Evolutionary conservation across 2,797 vertebrate species (phyloP).

Genomic region (Thaleichthys pacificus): DNA sequence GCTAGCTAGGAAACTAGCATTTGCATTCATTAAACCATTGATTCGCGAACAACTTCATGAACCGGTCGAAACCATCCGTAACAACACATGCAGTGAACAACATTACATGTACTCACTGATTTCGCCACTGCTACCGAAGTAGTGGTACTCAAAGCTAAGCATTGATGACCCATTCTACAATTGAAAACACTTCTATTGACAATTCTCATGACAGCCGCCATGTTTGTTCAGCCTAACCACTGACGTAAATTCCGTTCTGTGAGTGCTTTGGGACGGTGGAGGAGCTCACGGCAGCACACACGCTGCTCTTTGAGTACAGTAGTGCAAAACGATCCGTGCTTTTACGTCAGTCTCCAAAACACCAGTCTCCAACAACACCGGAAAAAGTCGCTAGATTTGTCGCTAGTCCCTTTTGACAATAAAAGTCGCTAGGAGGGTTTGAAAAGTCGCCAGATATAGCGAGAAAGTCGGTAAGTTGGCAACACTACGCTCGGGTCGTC

Average conservation of each 20-base stretch:
- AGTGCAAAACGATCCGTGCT: too few species aligned
- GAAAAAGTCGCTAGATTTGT: too few species aligned
- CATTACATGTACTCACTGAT: conserved; percentile 52
- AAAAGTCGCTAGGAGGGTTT: too few species aligned
- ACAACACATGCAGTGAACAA: not conserved
- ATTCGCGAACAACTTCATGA: not conserved
- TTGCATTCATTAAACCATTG: not conserved
- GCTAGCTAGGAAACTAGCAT: not conserved
- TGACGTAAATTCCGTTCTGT: conserved; percentile 29
- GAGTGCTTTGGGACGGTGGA: not conserved
- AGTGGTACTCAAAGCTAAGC: conserved; percentile 52
- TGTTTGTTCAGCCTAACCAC: conserved; percentile 37
- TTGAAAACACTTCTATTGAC: conserved; percentile 53
- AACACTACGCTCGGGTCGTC: not conserved
- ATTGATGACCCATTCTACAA: conserved; percentile 54
- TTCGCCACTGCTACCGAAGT: conserved; percentile 44
- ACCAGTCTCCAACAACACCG: too few species aligned
- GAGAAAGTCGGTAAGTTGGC: too few species aligned
- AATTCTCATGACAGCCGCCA: conserved; percentile 70
- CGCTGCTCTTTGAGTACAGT: too few species aligned
- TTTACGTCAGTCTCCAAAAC: too few species aligned
- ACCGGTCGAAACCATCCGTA: not conserved
- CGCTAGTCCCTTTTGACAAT: too few species aligned
- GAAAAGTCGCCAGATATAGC: too few species aligned
- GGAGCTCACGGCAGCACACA: too few species aligned